A percentile compares a stretch with the other conserved stretches of the same genome.
Conservation (phyloP, 2,888 invertebrate species). For the Ochropleura leucogaster region DNA sequence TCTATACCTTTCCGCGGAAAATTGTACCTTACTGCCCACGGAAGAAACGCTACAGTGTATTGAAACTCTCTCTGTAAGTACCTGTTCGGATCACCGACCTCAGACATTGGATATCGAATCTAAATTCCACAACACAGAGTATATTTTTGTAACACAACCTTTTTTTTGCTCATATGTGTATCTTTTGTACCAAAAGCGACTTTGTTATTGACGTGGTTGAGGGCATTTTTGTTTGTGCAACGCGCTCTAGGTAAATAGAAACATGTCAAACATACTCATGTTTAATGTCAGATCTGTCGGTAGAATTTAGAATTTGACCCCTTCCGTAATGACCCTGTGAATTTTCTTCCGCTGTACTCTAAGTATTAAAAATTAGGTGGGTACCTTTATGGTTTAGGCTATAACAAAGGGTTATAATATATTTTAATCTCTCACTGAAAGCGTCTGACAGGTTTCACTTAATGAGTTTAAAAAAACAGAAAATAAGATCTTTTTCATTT, state of each 20-base stretch:
- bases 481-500: neutral
- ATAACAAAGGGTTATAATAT: constrained; percentile 17
- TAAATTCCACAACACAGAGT: constrained; percentile 70
- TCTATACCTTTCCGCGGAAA: constrained; percentile 70
- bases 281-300: constrained; percentile 75
- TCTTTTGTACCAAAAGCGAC: constrained; percentile 66
- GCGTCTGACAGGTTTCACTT: neutral
- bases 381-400: neutral
- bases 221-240: constrained; percentile 67
- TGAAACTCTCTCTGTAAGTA: constrained; percentile 69
- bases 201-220: constrained; percentile 66
- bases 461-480: too few relatives aligned
- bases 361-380: constrained; percentile 31
- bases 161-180: constrained; percentile 45
- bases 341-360: constrained; percentile 52
- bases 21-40: constrained; percentile 72
- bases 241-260: constrained; percentile 71
- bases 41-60: constrained; percentile 73
- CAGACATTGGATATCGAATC: constrained; percentile 72
- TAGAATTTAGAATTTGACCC: constrained; percentile 76
- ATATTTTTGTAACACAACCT: constrained; percentile 69
- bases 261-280: constrained; percentile 76
- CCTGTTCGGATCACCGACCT: constrained; percentile 66
- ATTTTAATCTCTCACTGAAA: constrained; percentile 9
- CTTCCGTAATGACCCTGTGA: constrained; percentile 69